Evolutionary conservation across 2,888 invertebrate species (phyloP).

Genomic region (Sicus ferrugineus): DNA sequence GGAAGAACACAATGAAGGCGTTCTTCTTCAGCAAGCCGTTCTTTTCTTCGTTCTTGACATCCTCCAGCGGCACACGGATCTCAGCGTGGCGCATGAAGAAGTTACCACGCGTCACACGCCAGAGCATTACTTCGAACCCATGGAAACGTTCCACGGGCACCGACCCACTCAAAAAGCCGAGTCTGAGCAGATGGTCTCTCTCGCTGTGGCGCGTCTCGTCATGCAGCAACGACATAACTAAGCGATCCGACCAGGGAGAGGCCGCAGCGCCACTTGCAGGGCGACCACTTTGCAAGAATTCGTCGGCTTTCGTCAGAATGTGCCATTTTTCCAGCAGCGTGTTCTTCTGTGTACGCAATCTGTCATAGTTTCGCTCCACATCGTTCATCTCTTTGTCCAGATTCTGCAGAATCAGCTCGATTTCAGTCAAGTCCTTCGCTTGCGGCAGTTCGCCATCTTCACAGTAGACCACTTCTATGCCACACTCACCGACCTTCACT

Average conservation of each 20-base stretch:
- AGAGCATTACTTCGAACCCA: conserved; percentile 93
- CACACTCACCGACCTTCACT: conserved; percentile 41
- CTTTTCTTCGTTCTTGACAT: conserved; percentile 54
- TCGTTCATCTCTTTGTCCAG: conserved; percentile 45
- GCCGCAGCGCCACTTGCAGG: conserved; percentile 39
- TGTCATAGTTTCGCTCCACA: conserved; percentile 43
- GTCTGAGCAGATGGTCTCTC: conserved; percentile 21
- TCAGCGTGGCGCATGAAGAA: conserved; percentile 92
- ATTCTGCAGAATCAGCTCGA: conserved; percentile 43
- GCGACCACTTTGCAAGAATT: conserved; percentile 45
- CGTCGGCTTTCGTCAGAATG: conserved; percentile 49
- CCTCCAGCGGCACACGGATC: conserved; percentile 84
- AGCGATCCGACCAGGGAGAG: conserved; percentile 47
- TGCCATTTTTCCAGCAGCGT: conserved; percentile 47
- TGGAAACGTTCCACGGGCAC: conserved; percentile 89
- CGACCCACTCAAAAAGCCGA: conserved; percentile 92
- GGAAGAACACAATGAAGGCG: conserved; percentile 80
- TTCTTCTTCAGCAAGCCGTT: conserved; percentile 69
- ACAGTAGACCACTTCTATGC: conserved; percentile 43
- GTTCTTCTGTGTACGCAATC: conserved; percentile 40
- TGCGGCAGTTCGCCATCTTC: conserved; percentile 37
- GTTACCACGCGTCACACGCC: conserved; percentile 94
- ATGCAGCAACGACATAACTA: conserved; percentile 42
- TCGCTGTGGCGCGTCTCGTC: conserved; percentile 43
- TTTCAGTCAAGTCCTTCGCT: conserved; percentile 43